Evolutionary conservation across 2,888 invertebrate genomes (phyloP), one percentile per base, ranked within the genome.

Genomic region (Acrobasis repandana): DNA sequence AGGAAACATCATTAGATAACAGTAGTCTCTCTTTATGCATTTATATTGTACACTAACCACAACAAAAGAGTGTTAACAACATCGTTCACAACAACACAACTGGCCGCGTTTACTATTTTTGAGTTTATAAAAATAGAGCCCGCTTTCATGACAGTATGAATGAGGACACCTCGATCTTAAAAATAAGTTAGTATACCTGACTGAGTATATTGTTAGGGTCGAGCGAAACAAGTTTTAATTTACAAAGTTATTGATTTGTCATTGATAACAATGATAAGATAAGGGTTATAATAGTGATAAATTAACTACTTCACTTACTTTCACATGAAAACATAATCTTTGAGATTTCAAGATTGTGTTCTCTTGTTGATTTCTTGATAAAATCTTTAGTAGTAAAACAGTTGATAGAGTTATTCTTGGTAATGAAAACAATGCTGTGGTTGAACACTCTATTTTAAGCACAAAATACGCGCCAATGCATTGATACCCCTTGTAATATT

Each of bases 51-150:
- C 47, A 48, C 58, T 43, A 18, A 56, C 38, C 56, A 58, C 3
- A 61, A 10, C 33, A 58, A 36, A 28, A 28, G 9, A 14, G 51
- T 28, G 28, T 58, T 58, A 33, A 58, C 36, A 58, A 33, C 48
- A 52, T 58, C 60, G 34, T 34, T 60, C 43, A 34, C 33, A 11
- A 52, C 15, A 46, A 50, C 14, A 57, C 38, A 20, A 56, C 38
- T 43, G 15, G 36, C 34, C 16, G 43, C 56, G 20, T 20, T 20
- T 50, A 61, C 61, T 43, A 56, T 51, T 57, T 61, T 56, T 20
- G 58, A 38, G 49, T 36, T 54, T 54, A 18, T 43, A 38, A 54
- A 54, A 54, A 54, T 54, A 54, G 54, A 38, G 18, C 8, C 14
- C 38, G 54, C 38, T 14, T 54, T 18, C 54, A 54, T 54, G 43